Conservation (phyloP, 2,113 vertebrate genomes). For the Ammodytes marinus region DNA sequence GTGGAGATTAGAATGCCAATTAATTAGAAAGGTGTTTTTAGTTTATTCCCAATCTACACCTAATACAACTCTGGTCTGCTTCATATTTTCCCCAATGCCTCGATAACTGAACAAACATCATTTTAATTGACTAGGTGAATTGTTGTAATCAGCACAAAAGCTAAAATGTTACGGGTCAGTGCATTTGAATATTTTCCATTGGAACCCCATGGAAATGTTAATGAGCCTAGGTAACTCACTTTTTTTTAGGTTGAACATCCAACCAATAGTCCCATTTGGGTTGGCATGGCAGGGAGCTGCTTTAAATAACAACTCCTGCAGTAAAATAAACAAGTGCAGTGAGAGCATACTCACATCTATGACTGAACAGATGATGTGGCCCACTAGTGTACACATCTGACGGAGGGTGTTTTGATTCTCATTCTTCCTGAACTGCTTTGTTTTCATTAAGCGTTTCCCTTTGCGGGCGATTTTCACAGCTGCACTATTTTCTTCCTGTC, state of each 20-base stretch:
- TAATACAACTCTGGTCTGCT: conserved; percentile 42
- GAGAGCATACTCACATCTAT: conserved; percentile 16
- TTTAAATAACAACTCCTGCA: conserved; percentile 40
- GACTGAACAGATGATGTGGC: conserved; percentile 11
- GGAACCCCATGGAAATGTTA: conserved; percentile 33
- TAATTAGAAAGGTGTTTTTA: conserved; percentile 52
- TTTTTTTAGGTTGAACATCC: conserved; percentile 48
- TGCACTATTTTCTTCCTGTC: conserved; percentile 29
- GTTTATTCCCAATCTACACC: conserved; percentile 46
- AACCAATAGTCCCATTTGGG: conserved; percentile 10
- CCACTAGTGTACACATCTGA: conserved; percentile 31
- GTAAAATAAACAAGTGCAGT: conserved; percentile 38
- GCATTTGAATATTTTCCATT: conserved; percentile 55
- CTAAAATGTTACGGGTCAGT: conserved; percentile 40
- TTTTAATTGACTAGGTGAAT: conserved; percentile 46
- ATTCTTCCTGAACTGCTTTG: conserved; percentile 39
- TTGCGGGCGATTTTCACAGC: conserved; percentile 57
- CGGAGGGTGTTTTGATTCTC: conserved; percentile 26
- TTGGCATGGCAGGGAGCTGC: conserved; percentile 5
- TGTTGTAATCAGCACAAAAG: conserved; percentile 54
- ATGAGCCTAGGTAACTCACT: conserved; percentile 23
- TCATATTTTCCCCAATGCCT: conserved; percentile 20
- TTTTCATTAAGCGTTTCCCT: conserved; percentile 56
- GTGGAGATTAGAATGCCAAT: conserved; percentile 67
- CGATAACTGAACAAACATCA: conserved; percentile 41